phyloP scores from a whole-genome alignment of 2,888 invertebrate genomes.

The Galerucella pusilla region DNA sequence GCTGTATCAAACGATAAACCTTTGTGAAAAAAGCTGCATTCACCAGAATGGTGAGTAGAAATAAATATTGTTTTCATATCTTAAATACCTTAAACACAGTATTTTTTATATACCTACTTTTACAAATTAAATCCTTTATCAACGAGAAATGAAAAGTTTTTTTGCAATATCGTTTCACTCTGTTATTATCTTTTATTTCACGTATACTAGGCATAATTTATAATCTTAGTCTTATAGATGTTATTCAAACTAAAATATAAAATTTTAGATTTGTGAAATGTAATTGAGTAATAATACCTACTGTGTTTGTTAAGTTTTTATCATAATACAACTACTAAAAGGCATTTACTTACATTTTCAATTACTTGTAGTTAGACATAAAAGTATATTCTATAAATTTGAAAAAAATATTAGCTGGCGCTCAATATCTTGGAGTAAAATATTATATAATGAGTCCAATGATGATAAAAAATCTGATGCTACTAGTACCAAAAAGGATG shows the following conservation, averaged over 20 bases:
- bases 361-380: constrained; percentile 30
- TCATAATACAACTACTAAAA: background rate
- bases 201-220: background rate
- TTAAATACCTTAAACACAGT: background rate
- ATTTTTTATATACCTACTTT: constrained; percentile 4
- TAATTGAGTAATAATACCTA: too few relatives aligned
- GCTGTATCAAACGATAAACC: constrained; percentile 47
- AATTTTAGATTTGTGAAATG: too few relatives aligned
- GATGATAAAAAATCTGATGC: background rate
- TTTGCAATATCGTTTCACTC: background rate
- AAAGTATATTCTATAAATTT: constrained; percentile 42
- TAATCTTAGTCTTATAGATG: too few relatives aligned
- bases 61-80: background rate
- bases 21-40: constrained; percentile 36
- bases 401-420: constrained; percentile 37
- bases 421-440: constrained; percentile 42
- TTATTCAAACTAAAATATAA: too few relatives aligned
- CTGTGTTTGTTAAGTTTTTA: background rate
- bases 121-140: background rate
- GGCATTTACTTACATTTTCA: background rate
- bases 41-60: constrained; percentile 32
- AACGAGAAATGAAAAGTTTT: background rate
- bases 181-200: background rate
- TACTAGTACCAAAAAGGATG: constrained; percentile 21
- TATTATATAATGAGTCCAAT: constrained; percentile 38